phyloP scores from a whole-genome alignment of 2,888 invertebrate genomes.

The Venustoraphidia nigricollis region DNA sequence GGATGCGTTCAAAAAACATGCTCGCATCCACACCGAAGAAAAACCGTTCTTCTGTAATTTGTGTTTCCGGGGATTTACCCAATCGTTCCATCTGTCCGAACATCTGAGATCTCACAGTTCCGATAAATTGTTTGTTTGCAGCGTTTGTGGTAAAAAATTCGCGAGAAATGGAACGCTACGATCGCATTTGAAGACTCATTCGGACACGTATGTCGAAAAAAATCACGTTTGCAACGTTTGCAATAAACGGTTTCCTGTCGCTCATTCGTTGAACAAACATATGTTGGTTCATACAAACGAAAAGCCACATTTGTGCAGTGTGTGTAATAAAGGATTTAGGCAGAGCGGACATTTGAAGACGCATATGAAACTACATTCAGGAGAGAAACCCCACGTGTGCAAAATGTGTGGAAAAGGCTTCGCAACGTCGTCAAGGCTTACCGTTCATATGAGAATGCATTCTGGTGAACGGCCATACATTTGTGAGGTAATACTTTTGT shows the following conservation, averaged over 20 bases:
- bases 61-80: slow-evolving; percentile 15
- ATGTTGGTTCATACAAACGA: too few relatives aligned
- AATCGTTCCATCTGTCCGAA: slow-evolving; percentile 15
- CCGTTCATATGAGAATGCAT: too few relatives aligned
- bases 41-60: slow-evolving; percentile 18
- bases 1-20: slow-evolving; percentile 19
- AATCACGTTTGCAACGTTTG: slow-evolving; percentile 13
- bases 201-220: slow-evolving; percentile 12
- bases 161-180: slow-evolving; percentile 14
- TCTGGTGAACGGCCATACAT: too few relatives aligned
- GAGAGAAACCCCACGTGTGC: too few relatives aligned
- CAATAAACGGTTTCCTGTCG: slow-evolving; percentile 12
- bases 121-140: slow-evolving; percentile 13
- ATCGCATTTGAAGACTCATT: slow-evolving; percentile 15
- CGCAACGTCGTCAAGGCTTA: too few relatives aligned
- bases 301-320: too few relatives aligned
- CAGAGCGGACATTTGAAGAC: too few relatives aligned
- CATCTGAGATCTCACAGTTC: slow-evolving; percentile 13
- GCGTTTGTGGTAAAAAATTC: slow-evolving; percentile 15
- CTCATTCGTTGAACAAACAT: too few relatives aligned
- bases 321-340: too few relatives aligned
- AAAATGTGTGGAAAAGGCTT: too few relatives aligned
- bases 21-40: slow-evolving; percentile 18
- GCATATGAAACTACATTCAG: too few relatives aligned
- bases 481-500: too few relatives aligned